These are phyloP conservation scores for Bradysia coprophila DNA, from an alignment of 1,140 invertebrate genomes.

Conservation along the genomic window DNA sequence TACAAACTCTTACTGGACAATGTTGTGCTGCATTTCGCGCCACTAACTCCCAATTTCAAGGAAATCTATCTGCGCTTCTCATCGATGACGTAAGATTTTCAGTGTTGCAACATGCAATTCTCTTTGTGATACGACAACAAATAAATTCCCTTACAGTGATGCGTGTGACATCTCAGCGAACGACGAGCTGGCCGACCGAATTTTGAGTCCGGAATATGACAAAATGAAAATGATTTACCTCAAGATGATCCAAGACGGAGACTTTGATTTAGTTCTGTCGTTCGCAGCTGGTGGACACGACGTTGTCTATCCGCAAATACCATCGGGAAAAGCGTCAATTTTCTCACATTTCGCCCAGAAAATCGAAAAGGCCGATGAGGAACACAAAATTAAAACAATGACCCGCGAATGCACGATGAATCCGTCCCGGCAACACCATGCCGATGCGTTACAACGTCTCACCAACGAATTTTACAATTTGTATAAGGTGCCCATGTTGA, in stretches of 20 bases:
- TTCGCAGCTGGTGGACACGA: conserved; percentile 15
- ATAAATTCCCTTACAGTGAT: conserved; percentile 8
- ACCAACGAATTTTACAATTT: conserved; percentile 34
- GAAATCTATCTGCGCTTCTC: too few relatives aligned
- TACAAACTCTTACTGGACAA: conserved; percentile 44
- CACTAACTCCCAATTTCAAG: conserved; percentile 21
- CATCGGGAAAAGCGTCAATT: conserved; percentile 27
- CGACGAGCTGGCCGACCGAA: conserved; percentile 17
- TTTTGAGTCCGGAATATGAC: conserved; percentile 13
- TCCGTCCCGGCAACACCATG: conserved; percentile 10
- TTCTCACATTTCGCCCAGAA: not conserved
- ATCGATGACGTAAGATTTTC: too few relatives aligned
- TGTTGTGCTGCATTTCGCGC: conserved; percentile 63
- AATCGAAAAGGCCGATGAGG: too few relatives aligned
- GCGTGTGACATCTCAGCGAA: conserved; percentile 16
- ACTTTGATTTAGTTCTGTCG: conserved; percentile 17
- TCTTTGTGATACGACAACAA: too few relatives aligned
- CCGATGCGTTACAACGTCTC: conserved; percentile 16
- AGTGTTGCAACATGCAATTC: too few relatives aligned
- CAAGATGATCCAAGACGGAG: conserved; percentile 14
- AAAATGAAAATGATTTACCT: conserved; percentile 11
- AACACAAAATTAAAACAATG: not conserved
- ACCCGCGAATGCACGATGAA: not conserved
- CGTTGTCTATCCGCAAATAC: conserved; percentile 1
- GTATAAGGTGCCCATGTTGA: conserved; percentile 34